Base-by-base conservation (phyloP, 2,113 vertebrate genomes). In the Macrotis lagotis region DNA sequence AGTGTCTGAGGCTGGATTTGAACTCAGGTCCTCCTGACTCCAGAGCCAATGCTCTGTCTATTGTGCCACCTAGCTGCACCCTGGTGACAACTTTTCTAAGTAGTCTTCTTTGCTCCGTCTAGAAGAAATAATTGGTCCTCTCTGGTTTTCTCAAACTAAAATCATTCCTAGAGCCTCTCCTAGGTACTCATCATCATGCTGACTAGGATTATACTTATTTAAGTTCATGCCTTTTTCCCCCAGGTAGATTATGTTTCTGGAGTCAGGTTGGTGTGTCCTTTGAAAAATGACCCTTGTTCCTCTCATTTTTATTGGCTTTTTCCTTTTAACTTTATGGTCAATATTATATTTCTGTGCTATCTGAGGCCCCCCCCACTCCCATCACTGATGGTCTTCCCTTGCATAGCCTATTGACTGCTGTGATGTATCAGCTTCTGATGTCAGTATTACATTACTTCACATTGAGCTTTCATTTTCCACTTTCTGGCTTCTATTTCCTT, bases 281-380 rank as follows among this genome's bases (percentile, higher is more conserved):
- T 91, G 89, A 83, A 25, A 92, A 55, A 94, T 11, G 24, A 74
- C 50, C 25, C 16, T 25, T 91, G 51, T 93, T 59, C 66, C 55
- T 48, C 48, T 95, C 37, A 92, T 52, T 94, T 95, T 92, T 90
- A 88, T 51, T 93, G 74, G 3, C 26, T 44, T 74, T 89, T 93
- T 8, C 48, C 48, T 95, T 88, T 94, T 50, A 94, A 52, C 48
- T 94, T 94, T 93, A 94, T 8, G 93, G 53, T 66, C 88, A 90
- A 47, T 94, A 94, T 91, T 91, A 51, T 48, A 31, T 91, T 94
- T 96, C 93, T 91, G 28, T 92, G 89, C 88, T 59, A n/a, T 51
- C 31, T 93, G 51, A 91, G 49, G 49, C 50, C 49, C 6, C 24
- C 51, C 55, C n/a, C n/a, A 52, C 88, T 91, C 66, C 25, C 47